Evolutionary conservation across 2,113 vertebrate genomes (phyloP), one percentile per base, ranked within the genome.

Genomic region (Phylloscopus trochiloides): DNA sequence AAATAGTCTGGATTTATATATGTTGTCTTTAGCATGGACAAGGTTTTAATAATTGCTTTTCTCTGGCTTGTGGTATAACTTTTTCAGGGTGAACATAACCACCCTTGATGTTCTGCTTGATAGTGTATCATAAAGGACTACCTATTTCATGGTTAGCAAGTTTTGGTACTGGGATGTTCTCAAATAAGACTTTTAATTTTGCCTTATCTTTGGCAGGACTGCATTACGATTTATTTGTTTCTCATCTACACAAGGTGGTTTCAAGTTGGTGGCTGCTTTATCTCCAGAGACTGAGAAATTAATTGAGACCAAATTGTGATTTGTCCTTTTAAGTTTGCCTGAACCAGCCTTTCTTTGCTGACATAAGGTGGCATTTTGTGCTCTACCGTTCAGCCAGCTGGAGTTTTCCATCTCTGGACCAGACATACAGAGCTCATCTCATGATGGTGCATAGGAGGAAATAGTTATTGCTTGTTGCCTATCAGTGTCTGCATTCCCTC

Each of bases 361-460:
- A 24, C 9, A 3, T 3, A 31, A 36, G 4, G 0, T 52, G 12
- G 15, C 34, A 13, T 22, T 54, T 79, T 28, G 9, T 28, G 45
- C 12, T 36, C 8, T 31, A 2, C 34, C 59, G 48, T 65, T 68
- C 47, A 66, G 31, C 18, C 32, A 57, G 28, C 43, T 61, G 38
- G 21, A 70, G 29, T 19, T 61, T 45, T 58, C 40, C 7, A 13
- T 18, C 29, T 59, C 32, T 57, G 24, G 21, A 51, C 36, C n/a
- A 50, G 36, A 31, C 4, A 1, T 26, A 6, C 42, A 80, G 54
- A 48, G 42, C 48, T 72, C 48, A 9, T 72, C 26, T 31, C 38
- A 31, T 58, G 15, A 5, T 0, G 0, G 19, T 19, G 6, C 25
- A 50, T 7, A 17, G 65, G 1, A 2, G 22, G 20, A 70, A 66